Evolutionary conservation across 92 coral and sea anemone species (phyloP).

Genomic region (Epizoanthus rinbou): DNA sequence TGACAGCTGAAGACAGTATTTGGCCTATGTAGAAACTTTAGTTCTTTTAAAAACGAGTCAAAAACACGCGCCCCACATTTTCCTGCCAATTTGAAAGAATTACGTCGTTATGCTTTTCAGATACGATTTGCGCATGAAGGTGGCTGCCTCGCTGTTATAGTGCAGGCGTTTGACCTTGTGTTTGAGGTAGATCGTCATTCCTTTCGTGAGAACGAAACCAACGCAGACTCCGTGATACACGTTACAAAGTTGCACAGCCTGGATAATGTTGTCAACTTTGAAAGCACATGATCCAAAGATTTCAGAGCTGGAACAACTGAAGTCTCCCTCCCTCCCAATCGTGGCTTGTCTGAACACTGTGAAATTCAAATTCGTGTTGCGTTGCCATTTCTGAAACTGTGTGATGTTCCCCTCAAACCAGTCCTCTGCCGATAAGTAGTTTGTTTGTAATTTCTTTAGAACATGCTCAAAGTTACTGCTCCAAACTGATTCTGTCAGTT

Average conservation of each 20-base stretch:
- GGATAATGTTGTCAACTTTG: constrained; percentile 43
- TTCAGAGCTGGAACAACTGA: constrained; percentile 57
- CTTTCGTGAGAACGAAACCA: constrained; percentile 62
- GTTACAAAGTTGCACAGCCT: constrained; percentile 62
- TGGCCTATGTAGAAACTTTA: no score
- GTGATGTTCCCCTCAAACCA: constrained; percentile 46
- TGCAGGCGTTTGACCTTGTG: constrained; percentile 26
- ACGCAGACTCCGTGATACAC: constrained; percentile 42
- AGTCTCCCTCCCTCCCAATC: constrained; percentile 45
- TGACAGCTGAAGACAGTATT: no score
- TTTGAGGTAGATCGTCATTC: constrained; percentile 50
- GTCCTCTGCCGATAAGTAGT: constrained; percentile 19
- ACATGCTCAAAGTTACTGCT: neutral
- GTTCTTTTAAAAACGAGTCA: no score
- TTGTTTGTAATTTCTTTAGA: neutral
- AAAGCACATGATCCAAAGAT: constrained; percentile 59
- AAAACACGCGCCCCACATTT: no score
- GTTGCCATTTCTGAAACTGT: constrained; percentile 20
- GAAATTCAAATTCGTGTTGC: constrained; percentile 5
- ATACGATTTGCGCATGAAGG: constrained; percentile 46
- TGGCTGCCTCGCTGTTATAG: constrained; percentile 41
- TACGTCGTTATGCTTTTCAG: neutral
- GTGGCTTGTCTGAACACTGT: constrained; percentile 28
- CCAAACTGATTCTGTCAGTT: neutral
- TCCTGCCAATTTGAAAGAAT: neutral